Percentiles rank a stretch among this genome's conserved stretches.
These are phyloP conservation scores for Penaeus vannamei DNA, from an alignment of 1,140 invertebrate species.

Conservation along the genomic window DNA sequence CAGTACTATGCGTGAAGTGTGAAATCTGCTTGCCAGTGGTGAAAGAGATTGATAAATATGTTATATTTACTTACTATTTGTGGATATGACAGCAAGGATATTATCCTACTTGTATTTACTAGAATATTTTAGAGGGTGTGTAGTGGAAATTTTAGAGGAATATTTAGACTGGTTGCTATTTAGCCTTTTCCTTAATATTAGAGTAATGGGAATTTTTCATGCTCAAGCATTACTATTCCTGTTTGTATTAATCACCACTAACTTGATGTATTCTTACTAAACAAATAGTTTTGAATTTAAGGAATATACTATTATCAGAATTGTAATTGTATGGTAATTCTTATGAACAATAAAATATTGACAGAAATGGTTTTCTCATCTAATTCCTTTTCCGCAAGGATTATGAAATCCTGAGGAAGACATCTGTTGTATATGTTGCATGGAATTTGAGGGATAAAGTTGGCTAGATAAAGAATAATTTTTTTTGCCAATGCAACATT, in stretches of 20 bases:
- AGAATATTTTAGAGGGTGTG: conserved; percentile 21
- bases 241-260: conserved; percentile 40
- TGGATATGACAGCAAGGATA: conserved; percentile 30
- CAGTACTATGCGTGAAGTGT: conserved; percentile 34
- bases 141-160: conserved; percentile 22
- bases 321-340: conserved; percentile 54
- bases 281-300: conserved; percentile 38
- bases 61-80: conserved; percentile 17
- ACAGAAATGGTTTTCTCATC: conserved; percentile 18
- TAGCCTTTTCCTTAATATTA: conserved; percentile 13
- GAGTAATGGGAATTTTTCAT: conserved; percentile 49
- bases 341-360: conserved; percentile 55
- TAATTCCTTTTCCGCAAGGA: neutral
- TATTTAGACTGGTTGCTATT: conserved; percentile 16
- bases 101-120: conserved; percentile 40
- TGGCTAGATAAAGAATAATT: too few species aligned
- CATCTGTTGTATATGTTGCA: neutral
- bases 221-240: conserved; percentile 38
- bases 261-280: conserved; percentile 54
- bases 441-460: too few species aligned
- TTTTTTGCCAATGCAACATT: too few species aligned
- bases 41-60: conserved; percentile 34
- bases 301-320: conserved; percentile 41
- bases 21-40: conserved; percentile 42
- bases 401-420: neutral